These are phyloP conservation scores for Phytoseiulus persimilis DNA, from an alignment of 2,888 invertebrate species.

Conservation along the genomic window DNA sequence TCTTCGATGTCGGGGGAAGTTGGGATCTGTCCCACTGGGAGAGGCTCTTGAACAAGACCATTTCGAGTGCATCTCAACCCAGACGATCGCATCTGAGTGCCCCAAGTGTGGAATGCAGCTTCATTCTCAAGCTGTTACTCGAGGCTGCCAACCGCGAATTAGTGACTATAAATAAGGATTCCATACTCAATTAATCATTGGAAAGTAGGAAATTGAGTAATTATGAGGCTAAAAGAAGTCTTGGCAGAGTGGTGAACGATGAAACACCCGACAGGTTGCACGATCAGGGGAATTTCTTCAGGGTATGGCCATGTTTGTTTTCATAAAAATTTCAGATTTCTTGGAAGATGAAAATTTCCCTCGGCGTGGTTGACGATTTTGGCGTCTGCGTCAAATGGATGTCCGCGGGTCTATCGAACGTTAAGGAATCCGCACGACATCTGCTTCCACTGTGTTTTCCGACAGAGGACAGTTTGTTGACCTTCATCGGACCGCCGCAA, in stretches of 20 bases:
- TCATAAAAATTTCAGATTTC: too few species aligned
- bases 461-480: neutral
- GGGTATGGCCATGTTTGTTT: too few species aligned
- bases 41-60: too few species aligned
- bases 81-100: too few species aligned
- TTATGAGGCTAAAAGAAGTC: neutral
- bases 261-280: too few species aligned
- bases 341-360: neutral
- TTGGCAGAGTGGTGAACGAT: too few species aligned
- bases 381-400: neutral
- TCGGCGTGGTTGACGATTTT: neutral
- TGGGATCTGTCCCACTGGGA: too few species aligned
- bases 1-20: too few species aligned
- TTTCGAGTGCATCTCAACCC: too few species aligned
- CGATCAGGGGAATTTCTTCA: too few species aligned
- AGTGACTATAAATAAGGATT: neutral
- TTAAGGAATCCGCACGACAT: neutral
- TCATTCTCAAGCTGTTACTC: neutral
- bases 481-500: neutral
- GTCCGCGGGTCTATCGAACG: neutral
- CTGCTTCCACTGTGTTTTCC: neutral
- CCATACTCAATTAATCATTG: neutral
- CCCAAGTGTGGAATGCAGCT: too few species aligned
- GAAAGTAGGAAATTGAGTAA: neutral
- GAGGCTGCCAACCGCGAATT: neutral